Percentiles rank a stretch among this genome's conserved stretches.
Evolutionary conservation across 2,888 invertebrate genomes (phyloP).

Genomic region (Caenorhabditis japonica): DNA sequence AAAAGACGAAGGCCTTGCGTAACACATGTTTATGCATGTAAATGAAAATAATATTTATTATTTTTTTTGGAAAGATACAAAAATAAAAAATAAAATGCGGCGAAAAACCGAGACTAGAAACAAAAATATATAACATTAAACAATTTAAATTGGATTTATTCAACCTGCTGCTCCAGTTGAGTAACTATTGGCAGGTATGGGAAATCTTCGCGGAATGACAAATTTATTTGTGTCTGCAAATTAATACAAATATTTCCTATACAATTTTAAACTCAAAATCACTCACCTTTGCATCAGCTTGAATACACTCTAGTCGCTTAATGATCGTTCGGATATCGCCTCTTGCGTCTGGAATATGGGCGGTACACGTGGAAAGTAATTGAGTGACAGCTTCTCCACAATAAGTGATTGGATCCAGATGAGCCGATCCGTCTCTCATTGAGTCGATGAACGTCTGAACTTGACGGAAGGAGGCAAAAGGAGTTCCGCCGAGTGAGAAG

Average conservation of each 20-base stretch:
- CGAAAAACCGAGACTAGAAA: not conserved
- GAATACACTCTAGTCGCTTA: conserved; percentile 53
- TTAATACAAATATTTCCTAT: not conserved
- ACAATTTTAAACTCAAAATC: not conserved
- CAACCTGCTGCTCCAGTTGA: conserved; percentile 48
- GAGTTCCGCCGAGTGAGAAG: conserved; percentile 51
- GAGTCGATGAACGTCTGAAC: conserved; percentile 37
- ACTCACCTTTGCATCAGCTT: conserved; percentile 47
- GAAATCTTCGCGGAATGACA: conserved; percentile 48
- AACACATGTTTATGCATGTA: too few relatives aligned
- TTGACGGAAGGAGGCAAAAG: conserved; percentile 39
- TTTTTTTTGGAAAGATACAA: not conserved
- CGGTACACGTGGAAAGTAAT: conserved; percentile 38
- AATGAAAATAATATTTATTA: too few relatives aligned
- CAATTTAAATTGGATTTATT: not conserved
- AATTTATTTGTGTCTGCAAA: conserved; percentile 48
- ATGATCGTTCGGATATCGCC: conserved; percentile 51
- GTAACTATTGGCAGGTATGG: conserved; percentile 50
- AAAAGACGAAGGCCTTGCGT: conserved; percentile 21
- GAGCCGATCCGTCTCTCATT: conserved; percentile 48
- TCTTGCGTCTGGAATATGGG: conserved; percentile 47
- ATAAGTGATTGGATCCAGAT: conserved; percentile 46
- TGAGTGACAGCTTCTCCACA: conserved; percentile 48
- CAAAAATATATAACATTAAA: not conserved
- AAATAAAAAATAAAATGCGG: not conserved